phyloP scores from a whole-genome alignment of 30 jellyfish, hydroid and myxozoan genomes.

The Cassiopea andromeda region DNA sequence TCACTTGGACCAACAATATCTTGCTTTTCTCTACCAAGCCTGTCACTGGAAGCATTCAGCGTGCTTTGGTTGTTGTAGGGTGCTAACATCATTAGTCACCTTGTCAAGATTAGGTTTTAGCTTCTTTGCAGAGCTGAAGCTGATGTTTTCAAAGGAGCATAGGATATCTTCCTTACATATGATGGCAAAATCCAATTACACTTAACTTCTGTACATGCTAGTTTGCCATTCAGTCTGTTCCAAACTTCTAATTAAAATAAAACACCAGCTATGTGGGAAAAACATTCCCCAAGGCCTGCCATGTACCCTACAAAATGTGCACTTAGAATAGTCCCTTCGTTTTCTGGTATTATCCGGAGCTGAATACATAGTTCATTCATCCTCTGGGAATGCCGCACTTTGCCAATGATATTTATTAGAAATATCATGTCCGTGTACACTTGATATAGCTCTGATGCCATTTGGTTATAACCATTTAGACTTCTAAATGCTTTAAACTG shows the following conservation, averaged over 20 bases:
- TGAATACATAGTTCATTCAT: conserved; percentile 59
- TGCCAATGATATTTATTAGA: conserved; percentile 38
- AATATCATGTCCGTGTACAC: conserved; percentile 44
- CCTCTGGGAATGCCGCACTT: conserved; percentile 68
- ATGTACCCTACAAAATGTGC: conserved; percentile 60
- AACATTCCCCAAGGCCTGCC: conserved; percentile 79
- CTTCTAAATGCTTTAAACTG: conserved; percentile 12
- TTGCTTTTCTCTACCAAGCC: conserved; percentile 16
- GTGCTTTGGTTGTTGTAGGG: conserved; percentile 29
- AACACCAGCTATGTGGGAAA: conserved; percentile 66
- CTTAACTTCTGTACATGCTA: conserved; percentile 67
- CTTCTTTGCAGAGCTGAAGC: conserved; percentile 47
- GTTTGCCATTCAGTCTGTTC: conserved; percentile 63
- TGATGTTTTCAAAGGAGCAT: conserved; percentile 44
- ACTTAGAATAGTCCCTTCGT: conserved; percentile 50
- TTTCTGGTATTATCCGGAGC: conserved; percentile 44
- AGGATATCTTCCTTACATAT: conserved; percentile 51
- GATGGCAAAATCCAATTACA: conserved; percentile 67
- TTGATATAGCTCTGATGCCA: conserved; percentile 57
- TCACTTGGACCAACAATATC: conserved; percentile 33
- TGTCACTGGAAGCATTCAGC: conserved; percentile 44
- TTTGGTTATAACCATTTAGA: conserved; percentile 40
- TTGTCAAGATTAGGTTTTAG: conserved; percentile 35
- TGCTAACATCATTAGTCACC: conserved; percentile 36
- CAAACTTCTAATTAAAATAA: conserved; percentile 51